phyloP scores from a whole-genome alignment of 2,113 vertebrate species.

The Furnarius figulus region DNA sequence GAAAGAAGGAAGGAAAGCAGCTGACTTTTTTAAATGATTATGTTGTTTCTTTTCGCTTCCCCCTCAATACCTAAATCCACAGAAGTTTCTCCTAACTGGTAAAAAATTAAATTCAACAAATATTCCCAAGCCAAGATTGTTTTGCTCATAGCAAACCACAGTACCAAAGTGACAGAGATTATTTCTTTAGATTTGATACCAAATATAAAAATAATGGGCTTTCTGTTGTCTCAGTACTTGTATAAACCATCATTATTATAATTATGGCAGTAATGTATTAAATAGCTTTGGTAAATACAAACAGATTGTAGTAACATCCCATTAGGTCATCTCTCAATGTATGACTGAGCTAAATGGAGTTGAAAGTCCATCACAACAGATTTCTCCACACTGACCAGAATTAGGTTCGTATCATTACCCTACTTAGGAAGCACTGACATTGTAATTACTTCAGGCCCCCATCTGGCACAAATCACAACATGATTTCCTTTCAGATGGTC shows the following conservation, averaged over 20 bases:
- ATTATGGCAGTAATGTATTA: neutral
- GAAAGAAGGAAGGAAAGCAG: neutral
- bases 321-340: neutral
- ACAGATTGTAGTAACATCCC: neutral
- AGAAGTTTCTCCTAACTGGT: neutral
- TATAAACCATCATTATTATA: neutral
- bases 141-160: neutral
- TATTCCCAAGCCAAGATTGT: neutral
- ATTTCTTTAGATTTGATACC: neutral
- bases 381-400: constrained; percentile 29
- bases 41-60: neutral
- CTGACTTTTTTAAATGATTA: neutral
- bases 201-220: neutral
- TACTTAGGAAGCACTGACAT: neutral
- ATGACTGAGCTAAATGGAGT: constrained; percentile 21
- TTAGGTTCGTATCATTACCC: neutral
- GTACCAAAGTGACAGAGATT: neutral
- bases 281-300: constrained; percentile 7
- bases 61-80: neutral
- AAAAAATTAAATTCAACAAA: neutral
- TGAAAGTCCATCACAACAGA: constrained; percentile 30
- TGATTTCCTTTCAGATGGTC: constrained; percentile 18
- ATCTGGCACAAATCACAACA: constrained; percentile 39
- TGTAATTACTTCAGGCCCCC: constrained; percentile 28
- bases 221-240: neutral